These are phyloP conservation scores for Charina bottae DNA, from an alignment of 2,113 vertebrate species.

Conservation along the genomic window DNA sequence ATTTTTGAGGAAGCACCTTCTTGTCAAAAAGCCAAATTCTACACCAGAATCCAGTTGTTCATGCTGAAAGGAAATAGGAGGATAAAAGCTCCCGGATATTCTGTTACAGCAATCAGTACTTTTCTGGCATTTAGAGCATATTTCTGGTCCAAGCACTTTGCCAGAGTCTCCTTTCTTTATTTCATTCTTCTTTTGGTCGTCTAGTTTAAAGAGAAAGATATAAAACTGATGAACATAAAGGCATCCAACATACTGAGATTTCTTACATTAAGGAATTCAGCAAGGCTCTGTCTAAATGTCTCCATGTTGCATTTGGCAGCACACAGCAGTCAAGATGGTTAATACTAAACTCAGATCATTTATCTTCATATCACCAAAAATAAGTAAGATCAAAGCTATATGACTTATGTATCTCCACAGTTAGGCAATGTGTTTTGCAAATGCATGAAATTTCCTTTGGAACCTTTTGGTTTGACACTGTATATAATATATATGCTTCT, in stretches of 20 bases:
- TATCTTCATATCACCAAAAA: conserved; percentile 46
- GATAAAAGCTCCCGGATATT: conserved; percentile 59
- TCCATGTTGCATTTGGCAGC: conserved; percentile 67
- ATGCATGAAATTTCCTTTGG: conserved; percentile 18
- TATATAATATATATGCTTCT: conserved; percentile 7
- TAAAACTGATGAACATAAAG: conserved; percentile 67
- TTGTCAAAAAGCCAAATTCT: conserved; percentile 52
- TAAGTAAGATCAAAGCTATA: conserved; percentile 34
- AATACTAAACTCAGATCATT: conserved; percentile 62
- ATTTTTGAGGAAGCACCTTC: conserved; percentile 54
- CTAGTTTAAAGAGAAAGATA: conserved; percentile 68
- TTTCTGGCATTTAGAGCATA: conserved; percentile 60
- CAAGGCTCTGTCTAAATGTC: conserved; percentile 45
- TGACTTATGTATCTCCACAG: conserved; percentile 42
- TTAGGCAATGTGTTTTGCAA: neutral
- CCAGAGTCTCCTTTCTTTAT: conserved; percentile 59
- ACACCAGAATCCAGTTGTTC: conserved; percentile 67
- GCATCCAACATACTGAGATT: conserved; percentile 58
- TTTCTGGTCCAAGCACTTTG: conserved; percentile 61
- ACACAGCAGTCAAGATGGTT: conserved; percentile 56
- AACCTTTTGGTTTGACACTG: neutral
- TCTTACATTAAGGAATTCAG: conserved; percentile 60
- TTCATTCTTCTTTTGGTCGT: conserved; percentile 39
- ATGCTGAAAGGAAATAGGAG: conserved; percentile 58
- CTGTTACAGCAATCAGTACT: conserved; percentile 70